Evolutionary conservation across 2,113 vertebrate species (phyloP), one percentile per base, ranked within the genome.

Genomic region (Amphilophus citrinellus): DNA sequence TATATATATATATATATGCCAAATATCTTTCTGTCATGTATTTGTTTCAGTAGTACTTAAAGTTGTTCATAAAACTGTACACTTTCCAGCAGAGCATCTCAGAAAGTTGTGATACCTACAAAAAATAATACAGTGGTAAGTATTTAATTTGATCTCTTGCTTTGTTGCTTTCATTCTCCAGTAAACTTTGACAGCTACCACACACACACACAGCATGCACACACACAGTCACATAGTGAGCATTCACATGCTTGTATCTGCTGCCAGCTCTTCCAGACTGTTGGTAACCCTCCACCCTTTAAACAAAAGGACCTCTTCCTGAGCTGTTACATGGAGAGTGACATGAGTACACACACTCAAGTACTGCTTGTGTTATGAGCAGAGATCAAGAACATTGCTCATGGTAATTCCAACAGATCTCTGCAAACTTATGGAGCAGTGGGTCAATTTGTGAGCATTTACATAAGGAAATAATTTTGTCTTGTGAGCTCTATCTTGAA

Each of bases 291-390:
- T 79, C 79, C 68, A 86, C 85, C 89, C 80, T 39, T 87, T 77
- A 83, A 87, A 93, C 90, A 92, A 92, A 92, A 85, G 86, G 47
- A 80, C 61, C 37, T 68, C 82, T 91, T 92, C 89, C 86, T 89
- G 88, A 84, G 56, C 61, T 50, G 61, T 57, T 76, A 27, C 80
- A 73, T 30, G 15, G 32, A 20, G 17, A 80, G 58, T 30, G 30
- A 18, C 20, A 44, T n/a, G 44, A 75, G 59, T 56, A 61, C 62
- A 37, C 37, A 50, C 44, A 44, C 73, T 53, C 17, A 60, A 87
- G 59, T 73, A 81, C 80, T 37, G n/a, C 61, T 66, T 63, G 57
- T 79, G 50, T 86, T 87, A 84, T 84, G 61, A 37, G 47, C 44
- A 58, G 22, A 79, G 50, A 87, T 75, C 5, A 61, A 79, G 56